Evolutionary conservation across 2,113 vertebrate species (phyloP).

Genomic region (Lophura nycthemera): DNA sequence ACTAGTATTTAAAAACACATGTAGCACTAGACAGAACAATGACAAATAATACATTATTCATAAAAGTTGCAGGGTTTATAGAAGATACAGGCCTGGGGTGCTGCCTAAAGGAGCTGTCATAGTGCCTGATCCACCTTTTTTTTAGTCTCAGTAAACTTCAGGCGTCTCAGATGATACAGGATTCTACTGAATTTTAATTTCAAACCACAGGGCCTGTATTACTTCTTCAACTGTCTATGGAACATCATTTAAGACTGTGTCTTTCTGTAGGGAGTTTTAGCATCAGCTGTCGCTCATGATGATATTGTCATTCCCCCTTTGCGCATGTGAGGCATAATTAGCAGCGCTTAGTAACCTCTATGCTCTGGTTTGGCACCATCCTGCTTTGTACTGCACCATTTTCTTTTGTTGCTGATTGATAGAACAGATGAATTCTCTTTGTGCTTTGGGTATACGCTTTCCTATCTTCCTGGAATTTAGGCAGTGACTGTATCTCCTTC

Average conservation of each 20-base stretch:
- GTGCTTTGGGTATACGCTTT: not conserved
- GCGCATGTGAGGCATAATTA: not conserved
- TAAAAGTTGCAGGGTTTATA: not conserved
- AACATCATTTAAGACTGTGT: not conserved
- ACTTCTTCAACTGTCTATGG: not conserved
- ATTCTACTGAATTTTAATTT: conserved; percentile 35
- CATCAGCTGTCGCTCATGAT: not conserved
- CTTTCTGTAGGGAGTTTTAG: conserved; percentile 15
- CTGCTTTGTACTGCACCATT: not conserved
- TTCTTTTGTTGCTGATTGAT: not conserved
- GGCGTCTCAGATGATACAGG: not conserved
- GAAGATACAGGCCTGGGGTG: not conserved
- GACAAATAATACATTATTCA: not conserved
- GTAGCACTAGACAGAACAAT: not conserved
- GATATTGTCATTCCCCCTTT: not conserved
- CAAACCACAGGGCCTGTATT: not conserved
- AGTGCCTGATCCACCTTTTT: not conserved
- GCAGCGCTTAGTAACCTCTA: not conserved
- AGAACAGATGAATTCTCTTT: not conserved
- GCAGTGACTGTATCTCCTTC: not conserved
- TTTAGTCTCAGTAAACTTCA: not conserved
- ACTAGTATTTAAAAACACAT: not conserved
- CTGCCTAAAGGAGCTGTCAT: not conserved
- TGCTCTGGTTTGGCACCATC: not conserved
- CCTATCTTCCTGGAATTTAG: not conserved